Evolutionary conservation across 2,113 vertebrate species (phyloP).

Genomic region (Dromiciops gliroides): DNA sequence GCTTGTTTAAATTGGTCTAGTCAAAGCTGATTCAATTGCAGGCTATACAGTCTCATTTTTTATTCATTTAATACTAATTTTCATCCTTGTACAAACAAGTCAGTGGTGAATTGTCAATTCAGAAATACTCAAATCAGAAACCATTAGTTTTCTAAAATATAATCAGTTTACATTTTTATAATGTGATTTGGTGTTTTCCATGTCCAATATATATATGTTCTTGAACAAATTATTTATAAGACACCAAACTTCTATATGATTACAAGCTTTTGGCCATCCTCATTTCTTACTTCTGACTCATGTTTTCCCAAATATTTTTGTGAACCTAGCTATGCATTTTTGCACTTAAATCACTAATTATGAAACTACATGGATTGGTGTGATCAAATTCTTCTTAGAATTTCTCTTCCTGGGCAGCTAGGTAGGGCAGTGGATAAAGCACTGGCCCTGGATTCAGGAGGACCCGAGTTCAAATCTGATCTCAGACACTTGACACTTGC

Average conservation of each 20-base stretch:
- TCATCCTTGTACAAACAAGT: neutral
- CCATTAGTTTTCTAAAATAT: neutral
- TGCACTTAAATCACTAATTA: neutral
- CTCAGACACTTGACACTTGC: too few species aligned
- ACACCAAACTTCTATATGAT: neutral
- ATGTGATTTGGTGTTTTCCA: neutral
- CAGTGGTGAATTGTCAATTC: neutral
- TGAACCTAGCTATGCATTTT: neutral
- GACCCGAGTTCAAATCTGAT: too few species aligned
- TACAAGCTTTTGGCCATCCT: neutral
- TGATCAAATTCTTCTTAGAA: neutral
- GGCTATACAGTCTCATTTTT: neutral
- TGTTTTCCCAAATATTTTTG: neutral
- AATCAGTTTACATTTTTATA: neutral
- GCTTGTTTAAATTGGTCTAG: neutral
- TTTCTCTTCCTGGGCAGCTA: too few species aligned
- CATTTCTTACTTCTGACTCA: neutral
- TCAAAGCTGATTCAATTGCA: neutral
- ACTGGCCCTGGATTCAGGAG: too few species aligned
- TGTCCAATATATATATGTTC: neutral
- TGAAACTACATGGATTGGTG: neutral
- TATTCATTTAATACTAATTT: neutral
- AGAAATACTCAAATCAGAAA: neutral
- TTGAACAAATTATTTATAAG: neutral
- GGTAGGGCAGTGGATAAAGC: too few species aligned